Evolutionary conservation across 1,140 invertebrate species (phyloP), one percentile per base, ranked within the genome.

Genomic region (Euwallacea fornicatus): DNA sequence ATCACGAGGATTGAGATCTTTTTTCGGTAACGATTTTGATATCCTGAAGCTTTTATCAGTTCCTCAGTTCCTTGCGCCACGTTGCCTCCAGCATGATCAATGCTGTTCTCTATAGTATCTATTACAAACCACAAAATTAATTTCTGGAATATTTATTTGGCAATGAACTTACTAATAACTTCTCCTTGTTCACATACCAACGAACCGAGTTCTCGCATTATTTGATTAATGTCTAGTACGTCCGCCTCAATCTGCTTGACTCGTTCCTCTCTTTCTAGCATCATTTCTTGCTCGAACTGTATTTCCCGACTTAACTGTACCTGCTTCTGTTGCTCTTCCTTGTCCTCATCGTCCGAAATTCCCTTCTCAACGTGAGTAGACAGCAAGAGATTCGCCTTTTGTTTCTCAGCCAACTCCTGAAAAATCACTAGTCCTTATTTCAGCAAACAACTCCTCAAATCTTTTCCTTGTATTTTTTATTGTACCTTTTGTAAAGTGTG

Each of bases 101-200:
- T 91, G 83, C 91, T 90, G 75, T 89, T 91, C 81, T 97, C 95
- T 78, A 98, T 95, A 60, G 89, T 90, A 81, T 95, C 94, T 96
- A 82, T 15, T 75, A 79, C 74, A 68, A 66, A 62, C 71, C 69
- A 50, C 55, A 67, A 69, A 15, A 56, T 56, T 56, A 56, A 13
- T 13, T 9, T 56, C 13, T 16, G 60, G 2, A 56, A 21, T 2
- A 15, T 16, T 56, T 56, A 56, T 56, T 56, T n/a, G 54, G 21
- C 21, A 33, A 33, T 4, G 60, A 55, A 81, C 87, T 86, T 86
- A 97, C 95, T 93, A 75, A 97, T 87, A 66, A 86, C 84, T 74
- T 93, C 89, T 44, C 88, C 90, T 83, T 98, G 96, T 75, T 91
- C 87, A 78, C 91, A 84, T 1, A 96, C 92, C 77, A 96, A 81